Base-by-base conservation (phyloP, 2,888 invertebrate species). In the Apeira syringaria region DNA sequence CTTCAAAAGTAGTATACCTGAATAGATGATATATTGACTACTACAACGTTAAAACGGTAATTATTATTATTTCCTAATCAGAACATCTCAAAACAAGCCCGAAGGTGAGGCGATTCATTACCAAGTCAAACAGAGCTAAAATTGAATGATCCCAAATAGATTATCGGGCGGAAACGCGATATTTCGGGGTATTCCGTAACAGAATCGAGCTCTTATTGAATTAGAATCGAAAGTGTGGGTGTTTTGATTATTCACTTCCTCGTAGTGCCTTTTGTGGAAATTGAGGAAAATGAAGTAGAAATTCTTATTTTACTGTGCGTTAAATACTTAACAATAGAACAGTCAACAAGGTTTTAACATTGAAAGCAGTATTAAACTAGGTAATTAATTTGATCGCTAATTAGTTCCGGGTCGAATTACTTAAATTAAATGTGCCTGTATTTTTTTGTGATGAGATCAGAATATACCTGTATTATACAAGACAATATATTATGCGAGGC, bases 81-180 rank as follows among this genome's bases (percentile, higher is more conserved):
- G 9, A 10, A 20, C 5, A 34, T 38, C 28, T 12, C 38, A 17
- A 3, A 33, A 29, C 54, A 60, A 60, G 58, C 49, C n/a, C 56
- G 52, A 48, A 46, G 42, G 47, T 47, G 41, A 35, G 48, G 44
- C 52, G 50, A 47, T 49, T 59, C 61, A 68, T 69, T 69, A 62
- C 59, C 62, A 66, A 70, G 62, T 64, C 61, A 61, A 63, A 56
- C 50, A 30, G 35, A 37, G 25, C 50, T 33, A 42, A 33, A 45
- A 59, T 59, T 32, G 45, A 50, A 45, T 61, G 41, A 54, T 49
- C 29, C 45, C 34, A 39, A 56, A 51, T 57, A 52, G 54, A 59
- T 61, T 59, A 56, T 50, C 51, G 4, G 8, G 1, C 22, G 53
- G 22, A 20, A 38, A 41, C 18, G 12, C 33, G 36, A 43, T 36